A percentile compares a stretch with the other conserved stretches of the same genome.
Conservation (phyloP, 2,113 vertebrate genomes). For the Etia nguti region DNA sequence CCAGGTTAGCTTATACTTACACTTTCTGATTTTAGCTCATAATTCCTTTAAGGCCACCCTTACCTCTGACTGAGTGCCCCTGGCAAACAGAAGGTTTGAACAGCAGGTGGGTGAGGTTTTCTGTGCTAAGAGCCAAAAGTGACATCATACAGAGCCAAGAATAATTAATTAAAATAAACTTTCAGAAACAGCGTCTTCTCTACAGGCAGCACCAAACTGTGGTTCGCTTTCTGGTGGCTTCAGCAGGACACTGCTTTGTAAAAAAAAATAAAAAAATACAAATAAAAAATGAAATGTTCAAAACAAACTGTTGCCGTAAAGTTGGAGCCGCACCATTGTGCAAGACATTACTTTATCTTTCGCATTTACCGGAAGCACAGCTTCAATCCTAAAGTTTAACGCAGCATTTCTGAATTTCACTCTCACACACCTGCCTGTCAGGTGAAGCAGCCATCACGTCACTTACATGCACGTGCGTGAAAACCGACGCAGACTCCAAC, state of each 20-base stretch:
- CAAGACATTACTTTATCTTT: not conserved
- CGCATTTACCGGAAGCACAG: not conserved
- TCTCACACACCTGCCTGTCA: not conserved
- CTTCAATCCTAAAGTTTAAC: not conserved
- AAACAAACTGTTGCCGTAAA: not conserved
- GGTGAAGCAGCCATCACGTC: not conserved
- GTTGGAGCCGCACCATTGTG: not conserved
- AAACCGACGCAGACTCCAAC: not conserved
- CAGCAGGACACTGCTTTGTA: not conserved
- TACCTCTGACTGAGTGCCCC: not conserved
- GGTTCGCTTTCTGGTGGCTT: not conserved
- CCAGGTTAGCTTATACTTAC: not conserved
- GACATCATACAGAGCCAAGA: not conserved
- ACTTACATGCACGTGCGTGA: not conserved
- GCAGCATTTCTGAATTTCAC: not conserved
- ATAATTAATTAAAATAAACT: not conserved
- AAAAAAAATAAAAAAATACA: not conserved
- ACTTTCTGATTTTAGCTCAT: not conserved
- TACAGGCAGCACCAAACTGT: not conserved
- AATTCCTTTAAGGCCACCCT: not conserved
- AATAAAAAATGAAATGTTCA: not conserved
- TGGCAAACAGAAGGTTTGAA: not conserved
- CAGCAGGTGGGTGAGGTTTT: not conserved
- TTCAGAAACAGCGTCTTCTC: not conserved
- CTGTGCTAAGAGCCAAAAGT: not conserved